Base-by-base conservation (phyloP, 64 coral and sea anemone species). In the Porites australiensis region DNA sequence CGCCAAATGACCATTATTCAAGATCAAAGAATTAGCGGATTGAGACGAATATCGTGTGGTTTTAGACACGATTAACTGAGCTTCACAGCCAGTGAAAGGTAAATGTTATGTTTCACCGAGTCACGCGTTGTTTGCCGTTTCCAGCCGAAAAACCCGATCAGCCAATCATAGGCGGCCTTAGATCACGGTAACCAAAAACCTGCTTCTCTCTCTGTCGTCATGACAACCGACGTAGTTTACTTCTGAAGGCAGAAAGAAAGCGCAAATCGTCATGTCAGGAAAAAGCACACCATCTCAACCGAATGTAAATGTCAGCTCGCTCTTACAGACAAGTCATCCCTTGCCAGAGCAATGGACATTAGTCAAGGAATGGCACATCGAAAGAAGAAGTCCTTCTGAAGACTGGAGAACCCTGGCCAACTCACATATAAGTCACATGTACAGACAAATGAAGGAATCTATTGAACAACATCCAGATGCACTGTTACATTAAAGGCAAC, bases 311-410 rank as follows among this genome's bases (percentile, higher is more conserved):
- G 59, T 87, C 49, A 93, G 14, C 70, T 86, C 77, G 23, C 75
- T 96, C 0, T 53, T 96, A 64, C 79, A 80, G 69, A 61, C 75
- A 47, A 90, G 73, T 50, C 14, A 69, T 43, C 92, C 92, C 14
- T 74, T 97, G 47, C 95, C 95, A 15, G 95, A 97, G 14, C 95
- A 97, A 46, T 97, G 95, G 95, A 97, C 92, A 50, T 74, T 94
- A 1, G 95, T 97, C 6, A 94, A 94, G 37, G 95, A 94, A 74
- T 97, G 95, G 95, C 79, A 94, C 2, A 94, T 97, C 43, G 95
- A 97, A 49, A 86, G 78, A 77, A 93, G 95, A 64, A 77, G 90
- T 51, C 87, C 88, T 5, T 91, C 68, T 53, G 95, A 97, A 62
- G 89, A 82, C 15, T 97, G 92, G 95, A 94, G 95, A 53, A 91